Evolutionary conservation across 1,140 invertebrate species (phyloP), one percentile per base, ranked within the genome.

Genomic region (Bombyx mandarina): DNA sequence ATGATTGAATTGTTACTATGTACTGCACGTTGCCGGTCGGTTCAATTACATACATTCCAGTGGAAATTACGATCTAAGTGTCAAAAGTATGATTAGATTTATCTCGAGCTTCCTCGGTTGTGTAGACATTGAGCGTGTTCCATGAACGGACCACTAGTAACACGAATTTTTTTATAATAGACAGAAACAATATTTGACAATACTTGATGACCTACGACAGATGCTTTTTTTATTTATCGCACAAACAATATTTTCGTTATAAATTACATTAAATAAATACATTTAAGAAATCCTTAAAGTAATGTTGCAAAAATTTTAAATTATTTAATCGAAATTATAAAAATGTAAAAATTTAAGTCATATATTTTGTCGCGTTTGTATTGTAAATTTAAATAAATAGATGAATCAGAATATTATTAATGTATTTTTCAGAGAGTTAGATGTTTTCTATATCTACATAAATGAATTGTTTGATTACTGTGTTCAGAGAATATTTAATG

Each of bases 131-230:
- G 61, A 71, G 63, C 26, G 26, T 35, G 26, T 35, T 35, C 26
- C 26, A 35, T 35, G 26, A 35, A 64, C 61, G 71, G 71, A 74
- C 71, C 67, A 67, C 63, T 65, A 60, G 26, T 35, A 35, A 35
- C 26, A 35, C 26, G 26, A 3, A 1, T 35, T 59, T 63, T 61
- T 60, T 49, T 54, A 54, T 67, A 69, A 68, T 70, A 71, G 67
- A 75, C 72, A 67, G 74, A 65, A 67, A 57, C 67, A 75, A 67
- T n/a, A 18, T 71, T 85, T 85, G 82, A 85, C 82, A 85, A 83
- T 82, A 85, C 77, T 73, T 60, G 71, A 77, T 76, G 72, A 83
- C 73, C 60, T 75, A 79, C 80, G 80, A 82, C 79, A 79, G 74
- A 77, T 65, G 67, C 66, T 63, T 61, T 64, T 66, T 62, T 71